These are phyloP conservation scores for Lepidostoma basale DNA, from an alignment of 1,140 invertebrate genomes.

Conservation along the genomic window DNA sequence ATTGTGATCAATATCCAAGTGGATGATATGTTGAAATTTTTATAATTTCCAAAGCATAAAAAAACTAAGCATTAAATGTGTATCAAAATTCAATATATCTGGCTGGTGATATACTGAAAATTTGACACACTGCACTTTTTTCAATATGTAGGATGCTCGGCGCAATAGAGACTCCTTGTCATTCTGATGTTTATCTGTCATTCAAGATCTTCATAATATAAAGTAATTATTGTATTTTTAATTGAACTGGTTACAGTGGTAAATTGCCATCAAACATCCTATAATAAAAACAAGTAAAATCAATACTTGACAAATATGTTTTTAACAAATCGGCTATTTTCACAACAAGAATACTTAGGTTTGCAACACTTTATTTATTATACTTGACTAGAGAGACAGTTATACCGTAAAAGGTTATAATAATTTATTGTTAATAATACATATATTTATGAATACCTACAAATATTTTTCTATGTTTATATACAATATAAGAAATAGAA, in stretches of 20 bases:
- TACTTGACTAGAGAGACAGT: constrained; percentile 1
- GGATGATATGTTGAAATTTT: constrained; percentile 17
- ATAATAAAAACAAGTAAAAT: background rate
- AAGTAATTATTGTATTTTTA: too few relatives aligned
- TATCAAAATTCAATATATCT: constrained; percentile 19
- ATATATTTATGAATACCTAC: background rate
- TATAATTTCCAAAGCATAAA: background rate
- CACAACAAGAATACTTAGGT: background rate
- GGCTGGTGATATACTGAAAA: constrained; percentile 22
- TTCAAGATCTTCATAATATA: too few relatives aligned
- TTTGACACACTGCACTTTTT: too few relatives aligned
- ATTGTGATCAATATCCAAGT: background rate
- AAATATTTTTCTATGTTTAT: background rate
- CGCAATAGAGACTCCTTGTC: too few relatives aligned
- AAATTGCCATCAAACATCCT: background rate
- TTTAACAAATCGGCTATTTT: too few relatives aligned
- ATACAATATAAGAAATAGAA: background rate
- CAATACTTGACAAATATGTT: too few relatives aligned
- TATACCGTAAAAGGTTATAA: constrained; percentile 3
- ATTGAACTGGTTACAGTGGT: too few relatives aligned
- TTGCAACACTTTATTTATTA: background rate
- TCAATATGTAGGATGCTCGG: too few relatives aligned
- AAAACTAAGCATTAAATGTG: background rate
- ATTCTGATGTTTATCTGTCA: too few relatives aligned
- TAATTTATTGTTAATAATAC: background rate